These are phyloP conservation scores for Drosophila greeni DNA, from an alignment of 2,888 invertebrate genomes.

Conservation along the genomic window DNA sequence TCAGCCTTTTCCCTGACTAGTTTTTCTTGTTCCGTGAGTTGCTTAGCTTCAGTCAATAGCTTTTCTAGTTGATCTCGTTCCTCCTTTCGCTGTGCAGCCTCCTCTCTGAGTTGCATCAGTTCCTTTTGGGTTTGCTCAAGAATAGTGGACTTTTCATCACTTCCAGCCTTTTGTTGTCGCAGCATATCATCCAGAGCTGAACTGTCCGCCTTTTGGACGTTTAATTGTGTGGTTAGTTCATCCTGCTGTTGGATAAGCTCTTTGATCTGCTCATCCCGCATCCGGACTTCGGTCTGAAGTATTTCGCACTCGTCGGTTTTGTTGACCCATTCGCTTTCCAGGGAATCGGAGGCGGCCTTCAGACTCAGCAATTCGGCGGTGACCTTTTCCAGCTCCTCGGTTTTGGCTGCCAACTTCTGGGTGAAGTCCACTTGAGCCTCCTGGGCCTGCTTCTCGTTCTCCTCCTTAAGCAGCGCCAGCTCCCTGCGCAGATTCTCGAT, in stretches of 20 bases:
- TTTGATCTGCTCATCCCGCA: conserved; percentile 63
- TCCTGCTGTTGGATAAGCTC: conserved; percentile 60
- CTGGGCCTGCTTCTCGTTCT: conserved; percentile 65
- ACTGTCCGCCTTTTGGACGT: conserved; percentile 71
- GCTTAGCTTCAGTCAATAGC: conserved; percentile 10
- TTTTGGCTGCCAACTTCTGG: conserved; percentile 58
- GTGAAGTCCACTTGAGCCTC: conserved; percentile 45
- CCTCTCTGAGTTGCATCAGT: conserved; percentile 58
- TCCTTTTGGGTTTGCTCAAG: conserved; percentile 60
- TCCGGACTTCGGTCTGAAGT: conserved; percentile 66
- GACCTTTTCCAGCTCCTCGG: conserved; percentile 56
- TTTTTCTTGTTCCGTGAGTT: conserved; percentile 15
- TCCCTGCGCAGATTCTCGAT: conserved; percentile 73
- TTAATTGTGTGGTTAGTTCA: conserved; percentile 62
- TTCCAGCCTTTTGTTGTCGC: conserved; percentile 53
- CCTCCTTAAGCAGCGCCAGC: conserved; percentile 65
- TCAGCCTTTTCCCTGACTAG: conserved; percentile 10
- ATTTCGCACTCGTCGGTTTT: conserved; percentile 66
- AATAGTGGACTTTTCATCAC: conserved; percentile 40
- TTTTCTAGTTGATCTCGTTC: conserved; percentile 9
- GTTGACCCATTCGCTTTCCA: conserved; percentile 62
- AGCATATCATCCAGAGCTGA: conserved; percentile 71
- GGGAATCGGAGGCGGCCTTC: conserved; percentile 50
- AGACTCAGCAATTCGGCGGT: conserved; percentile 49
- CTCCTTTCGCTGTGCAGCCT: conserved; percentile 57